Evolutionary conservation across 2,113 vertebrate genomes (phyloP).

Genomic region (Sus scrofa): DNA sequence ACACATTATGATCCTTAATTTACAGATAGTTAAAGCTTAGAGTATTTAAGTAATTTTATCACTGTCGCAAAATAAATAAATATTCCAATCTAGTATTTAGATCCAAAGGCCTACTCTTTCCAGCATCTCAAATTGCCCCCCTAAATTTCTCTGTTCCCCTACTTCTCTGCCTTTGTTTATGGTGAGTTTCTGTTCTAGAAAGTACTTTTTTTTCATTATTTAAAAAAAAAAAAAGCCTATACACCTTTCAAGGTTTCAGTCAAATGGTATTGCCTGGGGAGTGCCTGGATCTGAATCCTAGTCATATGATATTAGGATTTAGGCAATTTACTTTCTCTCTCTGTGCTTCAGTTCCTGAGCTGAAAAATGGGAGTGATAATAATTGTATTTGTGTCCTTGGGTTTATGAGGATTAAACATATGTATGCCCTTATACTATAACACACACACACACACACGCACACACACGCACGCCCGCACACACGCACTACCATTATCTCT

Average conservation of each 20-base stretch:
- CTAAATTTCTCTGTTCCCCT: background rate
- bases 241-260: background rate
- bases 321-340: background rate
- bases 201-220: background rate
- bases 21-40: background rate
- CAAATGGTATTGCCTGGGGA: background rate
- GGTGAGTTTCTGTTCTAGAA: background rate
- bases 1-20: background rate
- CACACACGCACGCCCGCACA: too few species aligned
- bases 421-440: background rate
- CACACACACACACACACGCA: too few species aligned
- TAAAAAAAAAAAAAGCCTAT: background rate
- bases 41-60: background rate
- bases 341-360: background rate
- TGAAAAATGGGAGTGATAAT: slow-evolving; percentile 13
- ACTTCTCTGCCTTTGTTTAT: background rate
- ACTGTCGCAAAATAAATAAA: background rate
- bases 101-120: background rate
- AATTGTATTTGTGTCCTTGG: background rate
- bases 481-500: background rate
- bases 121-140: background rate
- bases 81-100: background rate
- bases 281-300: background rate
- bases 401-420: background rate
- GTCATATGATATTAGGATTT: background rate